These are phyloP conservation scores for Parnassius apollo DNA, from an alignment of 2,888 invertebrate species.

Conservation along the genomic window DNA sequence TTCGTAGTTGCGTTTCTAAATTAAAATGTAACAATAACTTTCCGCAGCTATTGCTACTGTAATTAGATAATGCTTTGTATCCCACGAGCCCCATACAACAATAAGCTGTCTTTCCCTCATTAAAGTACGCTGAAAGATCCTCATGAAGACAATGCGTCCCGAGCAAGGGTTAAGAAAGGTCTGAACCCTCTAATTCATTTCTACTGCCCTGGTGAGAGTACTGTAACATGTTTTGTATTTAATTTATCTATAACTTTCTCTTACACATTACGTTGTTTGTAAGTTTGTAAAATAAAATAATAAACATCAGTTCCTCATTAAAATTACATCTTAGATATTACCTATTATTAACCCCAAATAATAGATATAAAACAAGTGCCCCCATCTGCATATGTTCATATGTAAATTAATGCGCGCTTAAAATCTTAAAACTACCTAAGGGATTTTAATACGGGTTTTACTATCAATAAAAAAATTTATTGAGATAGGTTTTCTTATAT, in stretches of 20 bases:
- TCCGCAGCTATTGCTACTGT: slow-evolving; percentile 3
- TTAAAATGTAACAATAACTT: slow-evolving; percentile 4
- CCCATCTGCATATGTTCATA: too few species aligned
- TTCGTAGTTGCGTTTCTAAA: slow-evolving; percentile 1
- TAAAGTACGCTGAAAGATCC: slow-evolving; percentile 21
- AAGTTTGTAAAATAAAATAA: too few species aligned
- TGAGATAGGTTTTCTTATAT: too few species aligned
- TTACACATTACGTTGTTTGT: too few species aligned
- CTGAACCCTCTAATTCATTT: slow-evolving; percentile 24
- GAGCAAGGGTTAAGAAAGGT: background rate
- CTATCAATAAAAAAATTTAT: too few species aligned
- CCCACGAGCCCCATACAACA: slow-evolving; percentile 12
- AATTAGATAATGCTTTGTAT: slow-evolving; percentile 17
- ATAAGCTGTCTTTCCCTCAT: slow-evolving; percentile 21
- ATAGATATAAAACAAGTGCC: too few species aligned
- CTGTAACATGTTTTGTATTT: background rate
- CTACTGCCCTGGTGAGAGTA: slow-evolving; percentile 4
- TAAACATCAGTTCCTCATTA: too few species aligned
- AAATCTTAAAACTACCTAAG: too few species aligned
- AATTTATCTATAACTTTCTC: background rate
- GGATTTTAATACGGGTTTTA: too few species aligned
- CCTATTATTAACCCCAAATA: too few species aligned
- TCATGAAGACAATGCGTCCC: slow-evolving; percentile 20
- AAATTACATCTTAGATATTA: too few species aligned
- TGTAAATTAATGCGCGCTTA: too few species aligned